A percentile compares a stretch with the other conserved stretches of the same genome.
Conservation (phyloP, 2,888 invertebrate species). For the Noctua janthe region DNA sequence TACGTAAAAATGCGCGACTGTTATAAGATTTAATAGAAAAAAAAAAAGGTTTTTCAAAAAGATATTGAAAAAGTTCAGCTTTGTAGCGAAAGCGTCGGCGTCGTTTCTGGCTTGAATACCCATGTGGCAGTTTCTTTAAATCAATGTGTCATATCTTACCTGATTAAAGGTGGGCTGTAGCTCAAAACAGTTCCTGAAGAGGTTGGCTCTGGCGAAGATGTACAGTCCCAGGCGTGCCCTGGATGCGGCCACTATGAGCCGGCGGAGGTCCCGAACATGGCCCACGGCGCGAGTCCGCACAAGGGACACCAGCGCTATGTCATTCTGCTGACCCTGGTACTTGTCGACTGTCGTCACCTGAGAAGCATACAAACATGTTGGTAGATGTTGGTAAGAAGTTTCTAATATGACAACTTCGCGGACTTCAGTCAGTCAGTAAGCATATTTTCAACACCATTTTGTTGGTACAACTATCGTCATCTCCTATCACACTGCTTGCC, state of each 20-base stretch:
- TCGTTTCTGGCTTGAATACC: not conserved
- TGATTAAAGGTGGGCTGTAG: constrained; percentile 98
- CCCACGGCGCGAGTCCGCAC: constrained; percentile 99
- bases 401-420: not conserved
- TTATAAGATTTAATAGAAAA: not conserved
- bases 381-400: not conserved
- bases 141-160: constrained; percentile 80
- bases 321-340: constrained; percentile 99
- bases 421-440: not conserved
- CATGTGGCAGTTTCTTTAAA: too few species aligned
- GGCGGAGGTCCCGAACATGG: constrained; percentile 98
- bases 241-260: constrained; percentile 99
- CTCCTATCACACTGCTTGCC: too few species aligned
- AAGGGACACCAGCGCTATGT: constrained; percentile 98
- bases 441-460: not conserved
- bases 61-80: not conserved
- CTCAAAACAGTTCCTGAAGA: constrained; percentile 99
- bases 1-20: not conserved
- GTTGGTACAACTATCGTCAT: too few species aligned
- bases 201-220: constrained; percentile 97
- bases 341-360: constrained; percentile 99
- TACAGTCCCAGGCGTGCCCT: constrained; percentile 99
- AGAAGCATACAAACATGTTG: not conserved
- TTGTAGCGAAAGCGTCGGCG: not conserved
- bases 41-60: too few species aligned